These are phyloP conservation scores for Helostoma temminkii DNA, from an alignment of 2,797 vertebrate genomes.

Conservation along the genomic window DNA sequence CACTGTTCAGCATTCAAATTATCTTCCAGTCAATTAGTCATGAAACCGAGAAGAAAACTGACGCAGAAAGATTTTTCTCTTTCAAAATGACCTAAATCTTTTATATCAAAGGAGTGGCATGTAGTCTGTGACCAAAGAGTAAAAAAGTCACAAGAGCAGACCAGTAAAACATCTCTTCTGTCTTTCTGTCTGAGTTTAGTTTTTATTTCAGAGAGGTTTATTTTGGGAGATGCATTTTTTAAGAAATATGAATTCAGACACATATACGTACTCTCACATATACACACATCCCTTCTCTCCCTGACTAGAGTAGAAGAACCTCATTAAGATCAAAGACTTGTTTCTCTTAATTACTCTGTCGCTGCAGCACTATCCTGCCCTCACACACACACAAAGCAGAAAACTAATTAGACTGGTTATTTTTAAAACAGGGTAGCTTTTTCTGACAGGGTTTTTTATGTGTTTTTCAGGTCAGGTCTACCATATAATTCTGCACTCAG, in stretches of 20 bases:
- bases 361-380: constrained; percentile 61
- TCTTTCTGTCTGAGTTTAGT: too few species aligned
- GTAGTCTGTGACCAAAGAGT: constrained; percentile 34
- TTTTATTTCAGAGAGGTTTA: constrained; percentile 47
- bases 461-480: constrained; percentile 1
- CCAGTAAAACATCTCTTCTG: constrained; percentile 34
- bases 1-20: constrained; percentile 71
- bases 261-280: constrained; percentile 20
- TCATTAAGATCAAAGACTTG: constrained; percentile 81
- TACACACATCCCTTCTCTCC: constrained; percentile 45
- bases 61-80: constrained; percentile 18
- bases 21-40: constrained; percentile 75
- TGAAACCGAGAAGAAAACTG: constrained; percentile 48
- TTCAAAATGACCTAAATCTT: constrained; percentile 56
- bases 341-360: constrained; percentile 78
- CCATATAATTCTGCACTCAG: background rate
- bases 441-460: constrained; percentile 24
- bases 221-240: constrained; percentile 24
- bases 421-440: constrained; percentile 61
- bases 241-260: constrained; percentile 39
- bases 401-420: constrained; percentile 74
- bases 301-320: constrained; percentile 66
- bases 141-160: constrained; percentile 27
- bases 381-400: constrained; percentile 34
- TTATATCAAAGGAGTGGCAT: constrained; percentile 37